Evolutionary conservation across 2,888 invertebrate species (phyloP).

Genomic region (Ennomos erosarius): DNA sequence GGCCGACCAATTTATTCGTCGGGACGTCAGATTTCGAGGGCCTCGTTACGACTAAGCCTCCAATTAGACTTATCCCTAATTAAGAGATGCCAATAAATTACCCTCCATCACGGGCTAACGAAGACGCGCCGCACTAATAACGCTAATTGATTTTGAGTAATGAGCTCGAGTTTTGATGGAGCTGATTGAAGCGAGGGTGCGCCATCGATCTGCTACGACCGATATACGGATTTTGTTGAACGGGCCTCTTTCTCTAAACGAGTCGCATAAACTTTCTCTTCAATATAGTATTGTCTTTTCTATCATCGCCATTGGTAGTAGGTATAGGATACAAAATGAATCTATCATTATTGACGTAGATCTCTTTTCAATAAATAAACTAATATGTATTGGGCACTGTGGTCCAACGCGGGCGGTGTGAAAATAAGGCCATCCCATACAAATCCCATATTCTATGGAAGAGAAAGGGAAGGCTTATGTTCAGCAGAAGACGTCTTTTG

Average conservation of each 20-base stretch:
- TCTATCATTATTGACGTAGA: too few relatives aligned
- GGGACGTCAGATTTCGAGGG: conserved; percentile 85
- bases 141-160: conserved; percentile 86
- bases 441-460: too few relatives aligned
- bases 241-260: not conserved
- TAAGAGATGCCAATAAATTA: conserved; percentile 87
- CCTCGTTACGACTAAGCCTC: conserved; percentile 86
- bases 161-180: conserved; percentile 84
- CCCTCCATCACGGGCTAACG: conserved; percentile 86
- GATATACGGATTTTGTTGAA: conserved; percentile 12
- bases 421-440: too few relatives aligned
- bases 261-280: too few relatives aligned
- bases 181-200: conserved; percentile 72
- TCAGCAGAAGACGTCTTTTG: too few relatives aligned
- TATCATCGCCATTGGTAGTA: too few relatives aligned
- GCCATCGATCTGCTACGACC: conserved; percentile 62
- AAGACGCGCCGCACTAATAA: conserved; percentile 85
- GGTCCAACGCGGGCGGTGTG: too few relatives aligned
- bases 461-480: too few relatives aligned
- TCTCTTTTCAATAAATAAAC: too few relatives aligned
- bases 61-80: conserved; percentile 87
- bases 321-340: too few relatives aligned
- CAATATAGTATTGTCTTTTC: too few relatives aligned
- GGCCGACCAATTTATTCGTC: conserved; percentile 81
- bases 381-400: too few relatives aligned